Evolutionary conservation across 1,140 invertebrate genomes (phyloP).

Genomic region (Philotrypesis tridentata): DNA sequence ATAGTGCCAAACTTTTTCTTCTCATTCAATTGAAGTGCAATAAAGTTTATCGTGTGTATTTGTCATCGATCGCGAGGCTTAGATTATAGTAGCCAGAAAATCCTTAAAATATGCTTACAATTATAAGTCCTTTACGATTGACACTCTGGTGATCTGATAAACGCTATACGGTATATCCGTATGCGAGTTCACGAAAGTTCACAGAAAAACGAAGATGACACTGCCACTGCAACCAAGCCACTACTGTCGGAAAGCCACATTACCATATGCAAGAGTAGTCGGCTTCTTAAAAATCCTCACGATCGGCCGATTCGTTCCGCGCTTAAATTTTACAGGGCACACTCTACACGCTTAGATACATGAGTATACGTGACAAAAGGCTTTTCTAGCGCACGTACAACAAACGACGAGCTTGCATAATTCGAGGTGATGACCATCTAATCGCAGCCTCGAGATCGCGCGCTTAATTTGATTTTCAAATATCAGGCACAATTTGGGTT

Average conservation of each 20-base stretch:
- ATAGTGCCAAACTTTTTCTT: too few relatives aligned
- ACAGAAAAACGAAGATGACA: background rate
- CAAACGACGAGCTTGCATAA: background rate
- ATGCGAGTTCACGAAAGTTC: too few relatives aligned
- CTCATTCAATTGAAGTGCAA: too few relatives aligned
- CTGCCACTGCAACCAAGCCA: background rate
- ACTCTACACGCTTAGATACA: background rate
- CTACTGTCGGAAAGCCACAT: constrained; percentile 18
- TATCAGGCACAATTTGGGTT: background rate
- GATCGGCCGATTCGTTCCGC: constrained; percentile 15
- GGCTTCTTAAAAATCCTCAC: constrained; percentile 32
- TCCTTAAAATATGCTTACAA: too few relatives aligned
- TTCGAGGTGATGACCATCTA: constrained; percentile 12
- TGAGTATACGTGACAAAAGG: background rate
- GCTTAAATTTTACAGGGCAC: background rate
- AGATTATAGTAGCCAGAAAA: too few relatives aligned
- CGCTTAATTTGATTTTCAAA: constrained; percentile 33
- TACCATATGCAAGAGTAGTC: constrained; percentile 35
- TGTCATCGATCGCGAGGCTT: too few relatives aligned
- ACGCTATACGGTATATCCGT: too few relatives aligned
- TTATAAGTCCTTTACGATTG: too few relatives aligned
- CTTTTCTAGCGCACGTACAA: background rate
- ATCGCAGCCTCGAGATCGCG: constrained; percentile 12
- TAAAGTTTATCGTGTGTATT: too few relatives aligned
- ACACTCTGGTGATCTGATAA: too few relatives aligned